Conservation (phyloP, 1,140 invertebrate species). For the Drosophila littoralis region DNA sequence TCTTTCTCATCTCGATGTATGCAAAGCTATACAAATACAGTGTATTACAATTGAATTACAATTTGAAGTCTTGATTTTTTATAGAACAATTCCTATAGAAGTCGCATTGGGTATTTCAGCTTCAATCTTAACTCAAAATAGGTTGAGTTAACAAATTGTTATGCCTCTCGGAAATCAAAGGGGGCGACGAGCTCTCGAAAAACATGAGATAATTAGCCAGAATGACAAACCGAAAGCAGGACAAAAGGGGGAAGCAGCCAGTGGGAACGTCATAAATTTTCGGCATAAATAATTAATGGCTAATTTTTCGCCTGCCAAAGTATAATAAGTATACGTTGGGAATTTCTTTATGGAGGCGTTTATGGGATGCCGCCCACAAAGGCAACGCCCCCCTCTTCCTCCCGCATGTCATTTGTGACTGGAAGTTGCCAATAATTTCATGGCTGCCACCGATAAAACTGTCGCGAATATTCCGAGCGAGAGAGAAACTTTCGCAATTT, state of each 20-base stretch:
- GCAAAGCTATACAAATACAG: no score
- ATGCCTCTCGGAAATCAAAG: no score
- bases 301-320: slow-evolving; percentile 18
- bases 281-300: slow-evolving; percentile 23
- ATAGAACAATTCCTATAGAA: no score
- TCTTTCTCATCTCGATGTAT: no score
- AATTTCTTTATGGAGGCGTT: slow-evolving; percentile 29
- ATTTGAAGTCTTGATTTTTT: no score
- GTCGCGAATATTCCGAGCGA: not conserved
- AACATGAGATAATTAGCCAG: no score
- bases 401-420: not conserved
- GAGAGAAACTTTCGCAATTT: slow-evolving; percentile 1
- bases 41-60: no score
- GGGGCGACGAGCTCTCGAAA: no score
- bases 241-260: not conserved
- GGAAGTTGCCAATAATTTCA: slow-evolving; percentile 8
- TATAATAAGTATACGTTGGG: slow-evolving; percentile 3
- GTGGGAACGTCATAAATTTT: slow-evolving; percentile 7
- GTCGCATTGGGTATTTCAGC: no score
- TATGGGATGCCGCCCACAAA: slow-evolving; percentile 23
- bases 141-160: no score
- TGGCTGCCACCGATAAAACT: not conserved
- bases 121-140: no score
- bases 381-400: not conserved
- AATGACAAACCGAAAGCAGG: not conserved